Conservation (phyloP, 2,113 vertebrate species). For the Rhinoderma darwinii region DNA sequence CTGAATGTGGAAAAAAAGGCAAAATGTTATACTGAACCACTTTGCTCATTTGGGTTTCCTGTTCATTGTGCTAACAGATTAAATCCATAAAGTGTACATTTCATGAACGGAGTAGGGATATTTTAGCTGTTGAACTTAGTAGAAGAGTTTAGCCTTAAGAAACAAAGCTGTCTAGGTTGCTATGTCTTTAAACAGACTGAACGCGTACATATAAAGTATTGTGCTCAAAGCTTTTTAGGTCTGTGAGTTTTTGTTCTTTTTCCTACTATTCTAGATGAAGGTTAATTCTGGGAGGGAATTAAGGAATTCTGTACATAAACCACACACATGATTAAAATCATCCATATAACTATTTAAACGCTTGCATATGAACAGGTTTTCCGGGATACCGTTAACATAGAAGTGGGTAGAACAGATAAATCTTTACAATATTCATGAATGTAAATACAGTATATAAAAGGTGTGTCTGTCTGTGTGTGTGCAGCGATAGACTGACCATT, state of each 20-base stretch:
- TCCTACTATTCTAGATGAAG: neutral
- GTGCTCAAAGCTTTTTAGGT: conserved; percentile 2
- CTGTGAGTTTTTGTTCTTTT: neutral
- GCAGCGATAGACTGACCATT: too few relatives aligned
- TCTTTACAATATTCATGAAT: too few relatives aligned
- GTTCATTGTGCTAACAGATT: neutral
- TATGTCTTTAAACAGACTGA: conserved; percentile 5
- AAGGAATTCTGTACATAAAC: neutral
- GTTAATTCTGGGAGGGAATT: conserved; percentile 14
- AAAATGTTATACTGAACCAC: too few relatives aligned
- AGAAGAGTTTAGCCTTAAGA: neutral
- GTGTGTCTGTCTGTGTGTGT: too few relatives aligned
- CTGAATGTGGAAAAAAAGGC: neutral
- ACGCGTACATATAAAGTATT: conserved; percentile 7
- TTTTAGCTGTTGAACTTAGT: neutral
- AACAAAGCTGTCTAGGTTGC: neutral
- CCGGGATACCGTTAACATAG: neutral
- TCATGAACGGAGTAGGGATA: neutral
- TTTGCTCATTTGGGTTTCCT: neutral
- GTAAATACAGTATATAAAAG: too few relatives aligned
- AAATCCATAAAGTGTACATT: neutral
- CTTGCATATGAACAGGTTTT: neutral
- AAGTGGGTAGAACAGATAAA: neutral
- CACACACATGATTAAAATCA: neutral
- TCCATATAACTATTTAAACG: neutral